Evolutionary conservation across 2,113 vertebrate genomes (phyloP).

Genomic region (Desmodus rotundus): DNA sequence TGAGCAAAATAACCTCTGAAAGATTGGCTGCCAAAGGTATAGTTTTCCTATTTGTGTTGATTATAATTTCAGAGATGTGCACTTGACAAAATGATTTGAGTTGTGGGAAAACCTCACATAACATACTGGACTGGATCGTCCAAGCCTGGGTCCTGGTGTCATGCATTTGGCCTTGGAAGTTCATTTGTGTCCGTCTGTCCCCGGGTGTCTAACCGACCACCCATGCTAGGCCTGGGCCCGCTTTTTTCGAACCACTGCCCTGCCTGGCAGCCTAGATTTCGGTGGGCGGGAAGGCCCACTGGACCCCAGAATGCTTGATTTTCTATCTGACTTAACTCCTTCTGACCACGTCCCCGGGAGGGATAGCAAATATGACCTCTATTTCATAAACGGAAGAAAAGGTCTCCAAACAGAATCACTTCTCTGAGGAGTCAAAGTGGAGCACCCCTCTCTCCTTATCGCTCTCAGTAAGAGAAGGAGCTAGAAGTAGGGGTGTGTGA

Average conservation of each 20-base stretch:
- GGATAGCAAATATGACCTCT: background rate
- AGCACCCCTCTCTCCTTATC: background rate
- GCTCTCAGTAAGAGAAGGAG: background rate
- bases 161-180: background rate
- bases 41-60: background rate
- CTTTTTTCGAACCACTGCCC: background rate
- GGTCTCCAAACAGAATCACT: background rate
- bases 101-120: background rate
- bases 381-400: background rate
- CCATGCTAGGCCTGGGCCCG: background rate
- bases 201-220: background rate
- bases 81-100: background rate
- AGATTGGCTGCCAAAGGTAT: background rate
- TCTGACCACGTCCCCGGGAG: background rate
- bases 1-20: background rate
- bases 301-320: background rate
- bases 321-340: background rate
- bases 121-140: background rate
- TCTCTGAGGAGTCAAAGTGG: background rate
- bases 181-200: background rate
- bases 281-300: background rate
- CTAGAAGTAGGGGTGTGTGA: background rate
- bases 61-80: constrained; percentile 13
- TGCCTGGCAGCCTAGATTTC: background rate
- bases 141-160: background rate